Base-by-base conservation (phyloP, 2,113 vertebrate genomes). In the Cololabis saira region DNA sequence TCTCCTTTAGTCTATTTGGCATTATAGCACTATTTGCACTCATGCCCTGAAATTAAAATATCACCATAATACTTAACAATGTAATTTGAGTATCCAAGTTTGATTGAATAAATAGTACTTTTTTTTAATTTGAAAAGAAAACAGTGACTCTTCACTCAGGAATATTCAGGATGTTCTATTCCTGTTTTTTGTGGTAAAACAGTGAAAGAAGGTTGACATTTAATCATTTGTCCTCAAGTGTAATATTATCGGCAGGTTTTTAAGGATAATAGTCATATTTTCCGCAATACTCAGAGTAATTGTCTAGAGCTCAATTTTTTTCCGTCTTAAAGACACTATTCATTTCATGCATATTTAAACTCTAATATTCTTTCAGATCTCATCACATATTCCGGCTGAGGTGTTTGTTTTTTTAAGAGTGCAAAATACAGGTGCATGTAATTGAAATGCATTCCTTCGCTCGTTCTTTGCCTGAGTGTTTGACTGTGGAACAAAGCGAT, bases 401-500 rank as follows among this genome's bases (percentile, higher is more conserved):
- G 24, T 27, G 24, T 27, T 27, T 37, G 33, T 37, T 37, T 37
- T 37, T 56, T 47, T 18, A 12, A 61, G 17, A 21, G 24, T 54
- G 41, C 37, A 57, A 12, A 53, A 37, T 27, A 11, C 3, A 3
- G 4, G 7, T 7, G 8, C 47, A 41, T 9, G 58, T 55, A 49
- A 48, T 59, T 54, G 40, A 27, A 65, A 57, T 27, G 16, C 41
- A 10, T 60, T 60, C 56, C 44, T 49, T 52, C 1, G 1, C 15
- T 47, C 52, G 7, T 9, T 40, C 12, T 17, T 10, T 57, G 49
- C 44, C 50, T 24, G 58, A 64, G 49, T 21, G 57, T 50, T 81
- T 16, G 47, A 74, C 75, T 59, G 49, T 43, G 47, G 80, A 79
- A 78, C 62, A 71, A 83, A 79, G 27, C 51, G 33, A 30, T 42